These are phyloP conservation scores for Cephus pygmeus DNA, from an alignment of 2,888 invertebrate species.

Conservation along the genomic window DNA sequence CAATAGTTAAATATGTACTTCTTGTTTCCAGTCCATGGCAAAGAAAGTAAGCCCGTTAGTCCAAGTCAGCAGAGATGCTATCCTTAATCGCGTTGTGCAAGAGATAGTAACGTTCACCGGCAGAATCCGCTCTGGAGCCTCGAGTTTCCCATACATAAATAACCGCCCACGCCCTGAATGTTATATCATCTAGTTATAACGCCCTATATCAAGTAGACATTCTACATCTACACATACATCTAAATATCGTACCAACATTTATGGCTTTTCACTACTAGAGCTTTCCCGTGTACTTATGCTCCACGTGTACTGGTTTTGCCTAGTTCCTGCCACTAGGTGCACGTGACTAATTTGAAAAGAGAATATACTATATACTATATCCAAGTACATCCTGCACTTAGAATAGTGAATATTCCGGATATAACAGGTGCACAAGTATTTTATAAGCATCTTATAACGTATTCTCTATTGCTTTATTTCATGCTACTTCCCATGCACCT, in stretches of 20 bases:
- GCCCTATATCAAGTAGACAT: slow-evolving; percentile 24
- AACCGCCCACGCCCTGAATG: slow-evolving; percentile 28
- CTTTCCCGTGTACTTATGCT: neutral
- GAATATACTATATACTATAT: neutral
- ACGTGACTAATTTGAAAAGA: neutral
- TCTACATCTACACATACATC: neutral
- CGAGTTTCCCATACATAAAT: slow-evolving; percentile 38
- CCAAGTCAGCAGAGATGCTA: neutral
- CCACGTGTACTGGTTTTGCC: neutral
- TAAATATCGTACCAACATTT: neutral
- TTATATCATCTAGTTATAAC: slow-evolving; percentile 32
- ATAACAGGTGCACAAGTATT: neutral
- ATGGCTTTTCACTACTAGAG: neutral
- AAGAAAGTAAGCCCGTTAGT: neutral
- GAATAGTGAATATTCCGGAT: neutral
- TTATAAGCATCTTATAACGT: neutral
- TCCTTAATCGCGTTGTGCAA: slow-evolving; percentile 2
- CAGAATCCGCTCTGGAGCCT: slow-evolving; percentile 24
- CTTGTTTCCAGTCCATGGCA: neutral
- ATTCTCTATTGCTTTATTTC: neutral
- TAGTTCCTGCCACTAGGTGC: neutral
- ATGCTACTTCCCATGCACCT: neutral
- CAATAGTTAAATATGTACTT: neutral
- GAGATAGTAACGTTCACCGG: neutral
- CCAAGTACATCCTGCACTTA: neutral